These are phyloP conservation scores for Orchestia grillus DNA, from an alignment of 1,140 invertebrate species.

Conservation along the genomic window DNA sequence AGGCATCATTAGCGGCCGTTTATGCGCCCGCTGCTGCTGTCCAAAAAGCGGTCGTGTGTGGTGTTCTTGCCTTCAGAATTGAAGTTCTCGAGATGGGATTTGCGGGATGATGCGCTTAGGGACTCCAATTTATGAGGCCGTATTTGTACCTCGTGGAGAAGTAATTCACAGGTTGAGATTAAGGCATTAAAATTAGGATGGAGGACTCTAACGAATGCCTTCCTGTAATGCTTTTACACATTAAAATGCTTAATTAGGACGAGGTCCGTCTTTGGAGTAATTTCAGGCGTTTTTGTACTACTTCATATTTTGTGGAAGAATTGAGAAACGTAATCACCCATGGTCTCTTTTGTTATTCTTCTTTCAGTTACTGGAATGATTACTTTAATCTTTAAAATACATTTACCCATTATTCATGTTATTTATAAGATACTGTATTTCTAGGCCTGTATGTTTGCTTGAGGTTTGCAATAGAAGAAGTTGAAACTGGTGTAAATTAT, in stretches of 20 bases:
- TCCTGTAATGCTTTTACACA: background rate
- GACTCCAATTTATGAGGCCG: background rate
- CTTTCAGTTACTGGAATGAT: background rate
- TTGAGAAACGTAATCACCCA: background rate
- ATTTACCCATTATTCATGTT: background rate
- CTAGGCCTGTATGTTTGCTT: background rate
- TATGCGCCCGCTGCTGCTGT: slow-evolving; percentile 26
- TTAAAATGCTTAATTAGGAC: background rate
- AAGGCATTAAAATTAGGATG: background rate
- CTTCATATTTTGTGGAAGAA: background rate
- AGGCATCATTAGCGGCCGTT: slow-evolving; percentile 44
- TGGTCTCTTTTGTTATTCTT: background rate
- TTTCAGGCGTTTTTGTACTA: background rate
- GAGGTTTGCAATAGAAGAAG: background rate
- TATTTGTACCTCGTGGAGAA: background rate
- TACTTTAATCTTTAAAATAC: background rate
- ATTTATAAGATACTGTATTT: background rate
- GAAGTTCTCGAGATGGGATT: background rate
- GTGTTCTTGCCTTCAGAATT: background rate
- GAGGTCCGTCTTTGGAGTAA: background rate
- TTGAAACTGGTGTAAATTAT: background rate
- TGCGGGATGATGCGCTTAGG: background rate
- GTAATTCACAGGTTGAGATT: background rate
- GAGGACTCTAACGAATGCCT: background rate
- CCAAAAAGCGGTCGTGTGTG: slow-evolving; percentile 7